phyloP scores from a whole-genome alignment of 2,888 invertebrate genomes.

The Athetis lepigone region DNA sequence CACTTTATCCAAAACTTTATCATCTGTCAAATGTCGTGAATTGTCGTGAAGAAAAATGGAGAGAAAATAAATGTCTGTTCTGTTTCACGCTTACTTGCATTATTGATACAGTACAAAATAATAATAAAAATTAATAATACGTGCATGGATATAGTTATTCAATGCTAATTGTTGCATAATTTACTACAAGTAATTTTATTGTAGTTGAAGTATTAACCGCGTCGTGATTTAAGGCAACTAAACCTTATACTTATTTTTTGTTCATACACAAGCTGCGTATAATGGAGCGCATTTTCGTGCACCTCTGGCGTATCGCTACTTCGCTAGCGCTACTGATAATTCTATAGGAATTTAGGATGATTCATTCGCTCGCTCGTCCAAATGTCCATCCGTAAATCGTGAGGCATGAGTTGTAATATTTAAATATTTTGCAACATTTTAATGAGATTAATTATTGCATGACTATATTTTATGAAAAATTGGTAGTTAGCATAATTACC shows the following conservation, averaged over 20 bases:
- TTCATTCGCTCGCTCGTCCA: constrained; percentile 66
- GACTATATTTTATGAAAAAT: no score
- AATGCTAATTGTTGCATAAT: no score
- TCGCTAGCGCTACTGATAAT: constrained; percentile 67
- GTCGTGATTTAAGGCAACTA: neutral
- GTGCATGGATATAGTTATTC: neutral
- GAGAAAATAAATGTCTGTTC: constrained; percentile 56
- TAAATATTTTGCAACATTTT: constrained; percentile 49
- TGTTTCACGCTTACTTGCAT: constrained; percentile 52
- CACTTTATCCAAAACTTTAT: constrained; percentile 66
- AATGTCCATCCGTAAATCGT: constrained; percentile 52
- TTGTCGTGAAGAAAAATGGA: constrained; percentile 58
- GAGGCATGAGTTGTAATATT: constrained; percentile 40
- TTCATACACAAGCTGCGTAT: constrained; percentile 16
- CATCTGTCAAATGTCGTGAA: constrained; percentile 76
- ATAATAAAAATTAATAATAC: neutral
- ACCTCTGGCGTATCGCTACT: constrained; percentile 48
- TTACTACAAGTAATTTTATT: neutral
- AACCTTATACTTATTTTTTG: neutral
- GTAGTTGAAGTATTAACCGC: neutral
- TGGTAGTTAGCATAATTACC: neutral
- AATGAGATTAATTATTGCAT: constrained; percentile 32
- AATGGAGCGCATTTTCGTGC: constrained; percentile 52
- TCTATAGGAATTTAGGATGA: constrained; percentile 80
- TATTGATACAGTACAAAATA: neutral